These are phyloP conservation scores for Girardia tigrina DNA, from an alignment of 2,888 invertebrate genomes.

Conservation along the genomic window DNA sequence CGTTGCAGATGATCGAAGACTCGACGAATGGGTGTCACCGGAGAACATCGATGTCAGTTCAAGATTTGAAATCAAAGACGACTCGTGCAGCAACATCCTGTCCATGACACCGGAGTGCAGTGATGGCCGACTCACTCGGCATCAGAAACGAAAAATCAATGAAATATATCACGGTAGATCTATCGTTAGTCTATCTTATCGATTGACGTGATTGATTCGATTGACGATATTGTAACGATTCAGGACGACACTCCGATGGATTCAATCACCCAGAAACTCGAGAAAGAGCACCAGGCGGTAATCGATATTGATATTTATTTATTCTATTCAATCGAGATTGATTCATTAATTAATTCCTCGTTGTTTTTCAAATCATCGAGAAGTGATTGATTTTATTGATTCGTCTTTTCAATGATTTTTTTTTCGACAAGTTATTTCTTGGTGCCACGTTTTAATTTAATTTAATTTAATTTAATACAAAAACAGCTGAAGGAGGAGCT, in stretches of 20 bases:
- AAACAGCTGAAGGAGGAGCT: no score
- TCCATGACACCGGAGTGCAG: not conserved
- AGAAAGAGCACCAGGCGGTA: constrained; percentile 58
- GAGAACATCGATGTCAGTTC: constrained; percentile 61
- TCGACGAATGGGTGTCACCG: constrained; percentile 80
- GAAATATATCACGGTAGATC: constrained; percentile 90
- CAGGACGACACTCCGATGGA: constrained; percentile 80
- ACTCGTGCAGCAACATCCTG: not conserved
- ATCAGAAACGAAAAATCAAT: constrained; percentile 88
- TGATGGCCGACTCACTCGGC: constrained; percentile 67
- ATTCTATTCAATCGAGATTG: no score
- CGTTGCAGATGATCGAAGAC: constrained; percentile 67
- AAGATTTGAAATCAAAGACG: constrained; percentile 16
- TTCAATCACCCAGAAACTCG: constrained; percentile 86
- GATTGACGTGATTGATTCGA: not conserved
- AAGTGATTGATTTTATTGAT: no score
- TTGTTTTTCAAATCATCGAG: no score
- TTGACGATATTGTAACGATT: constrained; percentile 39
- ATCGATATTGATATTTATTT: no score
- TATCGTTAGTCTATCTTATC: constrained; percentile 57
- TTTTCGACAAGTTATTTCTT: no score
- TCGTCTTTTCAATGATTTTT: no score
- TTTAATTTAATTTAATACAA: no score
- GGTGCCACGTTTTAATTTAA: no score
- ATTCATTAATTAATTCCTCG: no score